Evolutionary conservation across 23 tunicate species (phyloP).

Genomic region (Ciona savignyi): DNA sequence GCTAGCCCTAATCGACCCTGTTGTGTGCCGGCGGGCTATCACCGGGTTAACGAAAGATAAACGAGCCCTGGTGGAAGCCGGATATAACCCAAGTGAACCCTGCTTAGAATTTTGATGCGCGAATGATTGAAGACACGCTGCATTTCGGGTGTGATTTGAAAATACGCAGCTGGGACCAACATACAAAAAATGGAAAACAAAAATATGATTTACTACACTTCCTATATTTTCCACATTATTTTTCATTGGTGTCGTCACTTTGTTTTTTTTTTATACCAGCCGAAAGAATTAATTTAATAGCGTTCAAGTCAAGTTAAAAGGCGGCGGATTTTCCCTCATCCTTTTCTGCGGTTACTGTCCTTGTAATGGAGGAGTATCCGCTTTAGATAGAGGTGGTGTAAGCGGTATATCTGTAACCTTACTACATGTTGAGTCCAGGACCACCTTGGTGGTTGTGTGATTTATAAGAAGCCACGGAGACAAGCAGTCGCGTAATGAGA

Average conservation of each 20-base stretch:
- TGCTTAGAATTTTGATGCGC: neutral
- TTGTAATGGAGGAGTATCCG: neutral
- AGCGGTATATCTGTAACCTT: neutral
- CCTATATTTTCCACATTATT: too few relatives aligned
- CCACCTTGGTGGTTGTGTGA: neutral
- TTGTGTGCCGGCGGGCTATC: neutral
- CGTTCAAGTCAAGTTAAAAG: neutral
- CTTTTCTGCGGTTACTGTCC: slow-evolving; percentile 1
- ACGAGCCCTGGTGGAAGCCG: neutral
- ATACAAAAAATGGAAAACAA: neutral
- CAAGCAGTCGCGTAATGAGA: neutral
- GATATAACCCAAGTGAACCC: neutral
- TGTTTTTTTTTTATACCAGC: too few relatives aligned
- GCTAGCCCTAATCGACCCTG: neutral
- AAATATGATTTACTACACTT: neutral
- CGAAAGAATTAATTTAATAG: neutral
- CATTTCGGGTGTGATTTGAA: neutral
- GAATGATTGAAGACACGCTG: neutral
- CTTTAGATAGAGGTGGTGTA: neutral
- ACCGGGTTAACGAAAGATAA: neutral
- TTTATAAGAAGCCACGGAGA: neutral
- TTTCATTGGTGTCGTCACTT: too few relatives aligned
- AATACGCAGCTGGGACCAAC: neutral
- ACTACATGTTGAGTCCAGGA: neutral
- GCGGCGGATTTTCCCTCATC: neutral